These are phyloP conservation scores for Pseudocheirus occidentalis DNA, from an alignment of 2,797 vertebrate species.

Conservation along the genomic window DNA sequence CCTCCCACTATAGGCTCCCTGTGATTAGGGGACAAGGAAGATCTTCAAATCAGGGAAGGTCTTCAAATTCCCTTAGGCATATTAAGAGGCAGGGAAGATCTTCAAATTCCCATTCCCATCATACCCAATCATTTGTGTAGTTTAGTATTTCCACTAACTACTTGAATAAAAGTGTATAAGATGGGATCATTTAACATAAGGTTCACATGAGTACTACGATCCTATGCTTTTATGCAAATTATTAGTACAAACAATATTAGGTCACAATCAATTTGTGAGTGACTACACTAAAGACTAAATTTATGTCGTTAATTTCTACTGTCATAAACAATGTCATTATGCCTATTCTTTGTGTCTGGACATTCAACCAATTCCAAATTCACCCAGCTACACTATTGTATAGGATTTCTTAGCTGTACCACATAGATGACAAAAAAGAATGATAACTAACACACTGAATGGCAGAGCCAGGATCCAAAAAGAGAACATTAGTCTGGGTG, in stretches of 20 bases:
- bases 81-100: too few species aligned
- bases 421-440: neutral
- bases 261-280: neutral
- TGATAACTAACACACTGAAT: neutral
- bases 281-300: neutral
- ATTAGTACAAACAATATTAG: neutral
- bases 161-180: neutral
- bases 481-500: neutral
- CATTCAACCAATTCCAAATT: neutral
- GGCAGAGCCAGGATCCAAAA: neutral
- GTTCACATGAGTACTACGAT: neutral
- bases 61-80: too few species aligned
- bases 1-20: too few species aligned
- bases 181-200: neutral
- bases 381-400: neutral
- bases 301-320: neutral
- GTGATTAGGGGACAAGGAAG: too few species aligned
- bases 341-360: neutral
- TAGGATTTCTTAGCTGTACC: neutral
- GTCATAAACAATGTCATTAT: neutral
- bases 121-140: neutral
- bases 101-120: too few species aligned
- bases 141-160: neutral
- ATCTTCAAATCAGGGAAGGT: too few species aligned
- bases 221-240: neutral